Conservation (phyloP, 2,113 vertebrate genomes). For the Burhinus bistriatus region DNA sequence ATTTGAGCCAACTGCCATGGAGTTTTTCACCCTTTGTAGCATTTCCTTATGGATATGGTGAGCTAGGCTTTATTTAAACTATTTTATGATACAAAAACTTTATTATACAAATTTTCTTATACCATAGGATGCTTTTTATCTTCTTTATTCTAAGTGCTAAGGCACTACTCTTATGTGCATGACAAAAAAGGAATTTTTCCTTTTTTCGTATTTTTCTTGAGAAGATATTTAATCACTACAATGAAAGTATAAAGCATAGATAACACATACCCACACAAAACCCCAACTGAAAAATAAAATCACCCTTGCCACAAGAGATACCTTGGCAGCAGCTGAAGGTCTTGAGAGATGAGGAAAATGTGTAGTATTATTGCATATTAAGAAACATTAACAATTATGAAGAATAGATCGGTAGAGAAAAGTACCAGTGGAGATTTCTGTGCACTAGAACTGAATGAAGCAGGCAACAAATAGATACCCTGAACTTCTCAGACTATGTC, state of each 20-base stretch:
- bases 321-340: not conserved
- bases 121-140: not conserved
- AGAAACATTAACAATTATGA: not conserved
- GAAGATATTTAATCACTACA: not conserved
- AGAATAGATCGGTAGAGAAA: not conserved
- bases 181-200: not conserved
- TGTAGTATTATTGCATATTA: not conserved
- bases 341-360: not conserved
- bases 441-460: not conserved
- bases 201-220: not conserved
- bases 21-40: not conserved
- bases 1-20: rapidly evolving
- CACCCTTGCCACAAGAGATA: not conserved
- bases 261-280: not conserved
- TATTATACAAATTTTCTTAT: not conserved
- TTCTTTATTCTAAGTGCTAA: not conserved
- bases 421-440: not conserved
- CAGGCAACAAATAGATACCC: not conserved
- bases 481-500: not conserved
- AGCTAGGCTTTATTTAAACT: not conserved
- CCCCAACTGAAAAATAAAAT: not conserved
- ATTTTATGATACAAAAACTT: not conserved
- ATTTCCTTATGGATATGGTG: not conserved
- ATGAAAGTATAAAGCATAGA: not conserved
- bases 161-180: rapidly evolving